Base-by-base conservation (phyloP, 1,140 invertebrate genomes). In the Arion vulgaris region DNA sequence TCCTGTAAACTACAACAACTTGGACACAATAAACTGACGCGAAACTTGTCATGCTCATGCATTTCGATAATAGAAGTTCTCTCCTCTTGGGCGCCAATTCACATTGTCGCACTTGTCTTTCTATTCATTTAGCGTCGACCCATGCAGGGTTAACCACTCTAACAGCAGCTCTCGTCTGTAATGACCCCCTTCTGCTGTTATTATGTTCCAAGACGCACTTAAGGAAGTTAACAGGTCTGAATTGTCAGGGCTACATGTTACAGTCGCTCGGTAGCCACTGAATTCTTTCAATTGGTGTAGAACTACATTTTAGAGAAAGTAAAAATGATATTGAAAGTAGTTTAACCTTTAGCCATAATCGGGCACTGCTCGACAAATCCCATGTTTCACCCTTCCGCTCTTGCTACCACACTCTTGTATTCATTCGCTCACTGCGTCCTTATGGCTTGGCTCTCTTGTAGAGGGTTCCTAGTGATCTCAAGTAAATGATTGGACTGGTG, bases 391-490 rank as follows among this genome's bases (percentile, higher is more conserved):
- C n/a, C 28, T 66, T 66, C 28, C 62, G 19, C n/a, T 66, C 11
- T 34, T 32, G n/a, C 4, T n/a, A 66, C 5, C 19, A n/a, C 28
- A n/a, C 11, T 32, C 7, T 66, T 23, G 1, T 28, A 57, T 66
- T 66, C 62, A 32, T 23, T 1, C n/a, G 5, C 62, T 23, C 62
- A 66, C 28, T 13, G 1, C n/a, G 62, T 66, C n/a, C 62, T 66
- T 66, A 66, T 66, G 62, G n/a, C 17, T 66, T 66, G n/a, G n/a
- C 17, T 66, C 62, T 34, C n/a, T 66, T 66, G n/a, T 66, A 32
- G 28, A 66, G n/a, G 32, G 62, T 32, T 34, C 62, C 62, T 32
- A 7, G 28, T 32, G 53, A 23, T 34, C n/a, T 34, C 62, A 66
- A 66, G 62, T 66, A 66, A 66, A 66, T 32, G n/a, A 34, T 66